Evolutionary conservation across 2,797 vertebrate genomes (phyloP).

Genomic region (Melanotaenia pygmaea): DNA sequence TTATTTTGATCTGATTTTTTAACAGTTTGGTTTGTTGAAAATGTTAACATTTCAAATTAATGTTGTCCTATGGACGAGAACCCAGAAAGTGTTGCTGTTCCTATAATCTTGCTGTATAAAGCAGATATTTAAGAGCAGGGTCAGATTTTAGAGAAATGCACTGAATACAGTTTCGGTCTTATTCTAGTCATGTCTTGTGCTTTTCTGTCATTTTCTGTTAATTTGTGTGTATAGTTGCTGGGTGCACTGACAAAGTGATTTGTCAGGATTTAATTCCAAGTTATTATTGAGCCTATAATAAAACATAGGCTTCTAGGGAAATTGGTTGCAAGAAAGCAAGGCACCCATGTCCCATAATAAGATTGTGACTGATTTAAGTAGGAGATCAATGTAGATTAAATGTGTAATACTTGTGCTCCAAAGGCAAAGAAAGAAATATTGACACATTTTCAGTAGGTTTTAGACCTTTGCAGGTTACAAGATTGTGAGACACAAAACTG

Average conservation of each 20-base stretch:
- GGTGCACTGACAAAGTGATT: constrained; percentile 45
- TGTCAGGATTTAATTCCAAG: constrained; percentile 45
- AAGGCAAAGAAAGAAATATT: constrained; percentile 58
- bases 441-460: constrained; percentile 56
- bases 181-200: not conserved
- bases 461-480: constrained; percentile 50
- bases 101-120: not conserved
- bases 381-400: constrained; percentile 72
- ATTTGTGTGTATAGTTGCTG: constrained; percentile 11
- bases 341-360: constrained; percentile 59
- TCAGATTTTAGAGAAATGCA: not conserved
- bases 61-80: not conserved
- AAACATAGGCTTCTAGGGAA: constrained; percentile 37
- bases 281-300: constrained; percentile 33
- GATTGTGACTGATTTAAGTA: constrained; percentile 72
- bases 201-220: constrained; percentile 1
- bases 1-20: not conserved
- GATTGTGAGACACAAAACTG: constrained; percentile 40
- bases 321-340: constrained; percentile 33
- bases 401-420: constrained; percentile 69
- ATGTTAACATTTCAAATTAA: not conserved
- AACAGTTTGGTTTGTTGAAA: not conserved
- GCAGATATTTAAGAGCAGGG: not conserved
- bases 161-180: not conserved
- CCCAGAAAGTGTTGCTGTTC: not conserved